Evolutionary conservation across 2,888 invertebrate genomes (phyloP).

Genomic region (Brachylomia viminalis): DNA sequence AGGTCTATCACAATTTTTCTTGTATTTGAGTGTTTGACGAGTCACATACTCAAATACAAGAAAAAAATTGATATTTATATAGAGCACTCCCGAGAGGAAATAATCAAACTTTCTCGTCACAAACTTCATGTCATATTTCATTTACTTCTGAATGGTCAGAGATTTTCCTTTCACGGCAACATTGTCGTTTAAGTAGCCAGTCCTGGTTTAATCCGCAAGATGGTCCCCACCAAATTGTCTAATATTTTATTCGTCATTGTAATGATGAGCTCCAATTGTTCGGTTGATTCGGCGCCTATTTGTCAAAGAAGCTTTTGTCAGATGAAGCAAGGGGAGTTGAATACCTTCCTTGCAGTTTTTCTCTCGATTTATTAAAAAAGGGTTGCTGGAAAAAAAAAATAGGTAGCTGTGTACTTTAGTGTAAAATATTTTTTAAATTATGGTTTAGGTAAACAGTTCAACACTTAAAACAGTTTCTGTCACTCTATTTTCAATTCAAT

Average conservation of each 20-base stretch:
- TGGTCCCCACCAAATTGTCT: constrained; percentile 37
- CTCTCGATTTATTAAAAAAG: neutral
- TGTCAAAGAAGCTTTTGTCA: constrained; percentile 43
- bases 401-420: neutral
- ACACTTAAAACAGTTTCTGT: neutral
- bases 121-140: neutral
- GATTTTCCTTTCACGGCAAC: neutral
- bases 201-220: constrained; percentile 24
- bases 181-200: constrained; percentile 16
- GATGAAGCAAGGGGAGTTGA: neutral
- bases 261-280: constrained; percentile 58
- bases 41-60: too few relatives aligned
- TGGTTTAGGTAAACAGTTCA: neutral
- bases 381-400: neutral
- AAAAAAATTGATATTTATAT: too few relatives aligned
- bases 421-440: neutral
- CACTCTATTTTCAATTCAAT: neutral
- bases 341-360: constrained; percentile 4
- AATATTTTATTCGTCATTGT: constrained; percentile 53
- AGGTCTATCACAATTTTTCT: too few relatives aligned
- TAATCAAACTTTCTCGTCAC: too few relatives aligned
- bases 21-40: too few relatives aligned
- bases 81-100: too few relatives aligned
- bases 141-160: neutral
- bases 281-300: constrained; percentile 32